These are phyloP conservation scores for Galerucella calmariensis DNA, from an alignment of 2,888 invertebrate genomes.

Conservation along the genomic window DNA sequence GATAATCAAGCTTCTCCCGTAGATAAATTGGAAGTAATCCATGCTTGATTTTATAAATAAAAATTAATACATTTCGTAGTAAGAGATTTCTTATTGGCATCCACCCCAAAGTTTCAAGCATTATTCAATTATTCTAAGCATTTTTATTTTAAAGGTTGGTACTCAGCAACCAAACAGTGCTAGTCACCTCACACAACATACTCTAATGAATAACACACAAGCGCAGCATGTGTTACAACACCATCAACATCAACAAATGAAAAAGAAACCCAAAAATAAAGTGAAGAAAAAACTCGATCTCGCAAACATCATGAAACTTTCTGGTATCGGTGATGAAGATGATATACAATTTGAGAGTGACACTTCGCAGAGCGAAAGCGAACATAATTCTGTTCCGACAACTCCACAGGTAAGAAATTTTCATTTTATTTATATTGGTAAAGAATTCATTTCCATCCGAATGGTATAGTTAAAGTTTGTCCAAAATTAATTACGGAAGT, in stretches of 20 bases:
- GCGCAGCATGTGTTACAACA: slow-evolving; percentile 42
- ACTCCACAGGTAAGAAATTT: slow-evolving; percentile 52
- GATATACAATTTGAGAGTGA: slow-evolving; percentile 68
- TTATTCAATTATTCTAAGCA: too few relatives aligned
- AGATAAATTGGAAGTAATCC: too few relatives aligned
- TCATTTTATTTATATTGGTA: too few relatives aligned
- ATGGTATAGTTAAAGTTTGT: too few relatives aligned
- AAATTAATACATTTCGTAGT: too few relatives aligned
- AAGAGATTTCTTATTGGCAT: too few relatives aligned
- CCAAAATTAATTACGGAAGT: too few relatives aligned
- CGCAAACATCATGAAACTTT: slow-evolving; percentile 79
- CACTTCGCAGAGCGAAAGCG: slow-evolving; percentile 63
- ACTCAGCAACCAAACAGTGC: slow-evolving; percentile 51
- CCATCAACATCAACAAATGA: slow-evolving; percentile 52
- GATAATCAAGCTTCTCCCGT: too few relatives aligned
- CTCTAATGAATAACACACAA: slow-evolving; percentile 48
- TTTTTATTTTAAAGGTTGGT: slow-evolving; percentile 48
- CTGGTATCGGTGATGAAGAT: slow-evolving; percentile 75
- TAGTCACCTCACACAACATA: slow-evolving; percentile 50
- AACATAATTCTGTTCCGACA: slow-evolving; percentile 58
- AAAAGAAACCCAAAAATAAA: slow-evolving; percentile 60
- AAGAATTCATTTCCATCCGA: too few relatives aligned
- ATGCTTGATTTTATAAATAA: too few relatives aligned
- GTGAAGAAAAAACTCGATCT: slow-evolving; percentile 74
- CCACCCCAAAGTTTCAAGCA: too few relatives aligned